Evolutionary conservation across 1,140 invertebrate species (phyloP).

Genomic region (Daktulosphaira vitifoliae): DNA sequence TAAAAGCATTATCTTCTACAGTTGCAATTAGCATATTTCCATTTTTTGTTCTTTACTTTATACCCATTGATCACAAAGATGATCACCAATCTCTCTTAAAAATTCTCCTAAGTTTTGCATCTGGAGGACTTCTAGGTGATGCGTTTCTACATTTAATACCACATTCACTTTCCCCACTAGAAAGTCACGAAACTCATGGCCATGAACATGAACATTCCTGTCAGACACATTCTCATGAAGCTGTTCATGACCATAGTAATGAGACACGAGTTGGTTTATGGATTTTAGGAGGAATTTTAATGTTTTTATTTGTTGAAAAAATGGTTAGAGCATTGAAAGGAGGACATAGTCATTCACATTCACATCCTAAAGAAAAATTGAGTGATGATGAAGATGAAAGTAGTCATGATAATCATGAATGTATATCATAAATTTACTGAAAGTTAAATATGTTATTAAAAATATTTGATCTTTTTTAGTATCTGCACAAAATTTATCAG

Average conservation of each 20-base stretch:
- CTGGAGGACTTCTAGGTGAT: conserved; percentile 88
- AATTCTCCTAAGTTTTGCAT: conserved; percentile 85
- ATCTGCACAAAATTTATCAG: conserved; percentile 48
- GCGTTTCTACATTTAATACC: conserved; percentile 95
- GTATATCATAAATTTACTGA: not conserved
- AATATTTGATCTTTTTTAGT: not conserved
- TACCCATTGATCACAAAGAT: conserved; percentile 80
- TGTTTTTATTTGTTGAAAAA: conserved; percentile 89
- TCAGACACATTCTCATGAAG: conserved; percentile 44
- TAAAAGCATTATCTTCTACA: conserved; percentile 80
- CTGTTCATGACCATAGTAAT: conserved; percentile 57
- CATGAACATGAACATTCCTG: conserved; percentile 51
- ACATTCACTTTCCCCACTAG: conserved; percentile 69
- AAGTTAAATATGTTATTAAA: not conserved
- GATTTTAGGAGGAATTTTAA: conserved; percentile 81
- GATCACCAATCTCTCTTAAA: conserved; percentile 78
- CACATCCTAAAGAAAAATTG: conserved; percentile 1
- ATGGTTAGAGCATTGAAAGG: conserved; percentile 81
- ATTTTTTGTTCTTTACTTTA: conserved; percentile 85
- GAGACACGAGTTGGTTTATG: conserved; percentile 76
- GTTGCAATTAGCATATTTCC: conserved; percentile 88
- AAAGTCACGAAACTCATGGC: conserved; percentile 45
- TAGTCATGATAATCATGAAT: not conserved
- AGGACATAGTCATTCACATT: conserved; percentile 53
- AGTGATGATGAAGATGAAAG: conserved; percentile 17